A percentile compares a stretch with the other conserved stretches of the same genome.
Conservation (phyloP, 2,797 vertebrate genomes). For the Tokudaia tokunoshimensis region DNA sequence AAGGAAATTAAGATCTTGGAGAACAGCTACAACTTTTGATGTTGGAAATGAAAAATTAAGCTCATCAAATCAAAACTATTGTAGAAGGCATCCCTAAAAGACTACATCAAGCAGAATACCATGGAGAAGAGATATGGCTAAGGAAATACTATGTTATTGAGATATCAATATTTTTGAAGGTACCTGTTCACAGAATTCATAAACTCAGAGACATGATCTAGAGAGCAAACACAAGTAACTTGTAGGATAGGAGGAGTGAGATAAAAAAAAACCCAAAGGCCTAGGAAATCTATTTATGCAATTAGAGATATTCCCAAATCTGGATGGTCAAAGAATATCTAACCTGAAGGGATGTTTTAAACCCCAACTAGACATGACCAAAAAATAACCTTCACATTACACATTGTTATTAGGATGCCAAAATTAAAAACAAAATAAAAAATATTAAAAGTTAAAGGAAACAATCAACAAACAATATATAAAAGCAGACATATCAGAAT, state of each 20-base stretch:
- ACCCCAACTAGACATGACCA: not conserved
- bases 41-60: not conserved
- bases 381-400: not conserved
- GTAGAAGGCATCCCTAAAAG: not conserved
- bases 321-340: not conserved
- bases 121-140: not conserved
- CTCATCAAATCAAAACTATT: not conserved
- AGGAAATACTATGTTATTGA: no score
- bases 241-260: not conserved
- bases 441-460: not conserved
- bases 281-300: not conserved
- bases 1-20: not conserved
- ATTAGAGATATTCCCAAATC: not conserved
- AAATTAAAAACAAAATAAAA: not conserved
- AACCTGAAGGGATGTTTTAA: not conserved
- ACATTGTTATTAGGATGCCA: not conserved
- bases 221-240: not conserved
- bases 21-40: not conserved
- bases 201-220: not conserved
- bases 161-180: not conserved
- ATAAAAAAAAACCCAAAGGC: not conserved
- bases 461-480: not conserved
- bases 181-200: no score
- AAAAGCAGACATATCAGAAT: not conserved
- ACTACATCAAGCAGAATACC: not conserved